Percentiles rank a stretch among this genome's conserved stretches.
Evolutionary conservation across 2,888 invertebrate species (phyloP).

Genomic region (Ophion ellenae): DNA sequence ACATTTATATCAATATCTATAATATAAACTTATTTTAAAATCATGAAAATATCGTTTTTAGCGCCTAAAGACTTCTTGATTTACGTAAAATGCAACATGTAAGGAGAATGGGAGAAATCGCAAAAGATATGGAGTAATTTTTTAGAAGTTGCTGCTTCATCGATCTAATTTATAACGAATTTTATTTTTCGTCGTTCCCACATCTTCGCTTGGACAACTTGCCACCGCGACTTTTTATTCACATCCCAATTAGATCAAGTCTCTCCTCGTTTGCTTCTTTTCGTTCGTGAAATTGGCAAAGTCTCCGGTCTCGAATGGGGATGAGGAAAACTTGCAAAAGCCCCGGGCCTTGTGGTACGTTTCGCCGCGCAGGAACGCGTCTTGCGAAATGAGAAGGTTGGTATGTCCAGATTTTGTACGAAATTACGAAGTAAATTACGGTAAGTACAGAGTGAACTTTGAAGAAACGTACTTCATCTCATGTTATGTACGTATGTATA

Average conservation of each 20-base stretch:
- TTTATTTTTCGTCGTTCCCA: not conserved
- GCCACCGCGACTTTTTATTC: not conserved
- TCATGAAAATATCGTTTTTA: too few species aligned
- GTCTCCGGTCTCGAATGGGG: slow-evolving; percentile 3
- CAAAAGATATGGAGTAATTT: not conserved
- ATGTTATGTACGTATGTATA: not conserved
- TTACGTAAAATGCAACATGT: too few species aligned
- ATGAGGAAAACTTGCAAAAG: slow-evolving; percentile 25
- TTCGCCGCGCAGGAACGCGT: not conserved
- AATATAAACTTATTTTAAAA: too few species aligned
- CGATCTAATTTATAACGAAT: not conserved
- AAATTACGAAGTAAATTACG: not conserved
- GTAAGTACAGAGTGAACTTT: slow-evolving; percentile 19
- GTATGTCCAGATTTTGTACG: too few species aligned
- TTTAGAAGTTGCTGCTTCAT: not conserved
- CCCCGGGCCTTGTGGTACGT: slow-evolving; percentile 12
- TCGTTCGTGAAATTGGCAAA: slow-evolving; percentile 2
- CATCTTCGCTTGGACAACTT: not conserved
- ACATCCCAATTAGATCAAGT: slow-evolving; percentile 21
- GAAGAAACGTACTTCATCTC: not conserved
- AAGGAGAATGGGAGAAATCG: too few species aligned
- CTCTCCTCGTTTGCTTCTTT: slow-evolving; percentile 10
- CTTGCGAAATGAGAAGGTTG: too few species aligned
- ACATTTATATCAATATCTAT: too few species aligned
- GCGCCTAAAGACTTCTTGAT: too few species aligned